Evolutionary conservation across 2,888 invertebrate species (phyloP).

Genomic region (Hirudinaria manillensis): DNA sequence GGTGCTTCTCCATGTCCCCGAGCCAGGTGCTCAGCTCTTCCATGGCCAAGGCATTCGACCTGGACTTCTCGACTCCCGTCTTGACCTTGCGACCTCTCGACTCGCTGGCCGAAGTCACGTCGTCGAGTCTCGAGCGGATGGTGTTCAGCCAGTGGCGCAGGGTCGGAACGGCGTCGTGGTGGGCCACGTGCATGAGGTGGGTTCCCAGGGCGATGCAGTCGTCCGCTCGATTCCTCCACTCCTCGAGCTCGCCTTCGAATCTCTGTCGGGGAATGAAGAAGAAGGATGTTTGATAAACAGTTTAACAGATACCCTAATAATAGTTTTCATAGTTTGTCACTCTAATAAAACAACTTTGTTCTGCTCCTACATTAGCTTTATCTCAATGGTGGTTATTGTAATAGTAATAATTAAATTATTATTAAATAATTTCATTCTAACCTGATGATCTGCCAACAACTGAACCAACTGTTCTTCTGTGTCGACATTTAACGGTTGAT

Average conservation of each 20-base stretch:
- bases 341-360: too few species aligned
- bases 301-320: not conserved
- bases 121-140: constrained; percentile 63
- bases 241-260: constrained; percentile 68
- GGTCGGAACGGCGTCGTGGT: constrained; percentile 93
- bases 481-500: constrained; percentile 66
- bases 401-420: too few species aligned
- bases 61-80: constrained; percentile 71
- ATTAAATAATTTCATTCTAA: constrained; percentile 49
- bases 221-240: constrained; percentile 67
- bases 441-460: constrained; percentile 78
- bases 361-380: too few species aligned
- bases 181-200: constrained; percentile 81
- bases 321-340: not conserved
- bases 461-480: constrained; percentile 79
- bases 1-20: constrained; percentile 74
- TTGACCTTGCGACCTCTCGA: constrained; percentile 65
- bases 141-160: constrained; percentile 98
- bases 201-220: constrained; percentile 70
- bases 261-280: not conserved
- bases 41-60: constrained; percentile 78
- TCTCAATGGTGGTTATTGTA: too few species aligned
- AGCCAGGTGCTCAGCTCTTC: constrained; percentile 93
- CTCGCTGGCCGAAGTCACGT: constrained; percentile 76
- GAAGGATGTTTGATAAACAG: not conserved